Percentiles rank a stretch among this genome's conserved stretches.
phyloP scores from a whole-genome alignment of 2,113 vertebrate genomes.

The Sceloporus tristichus region DNA sequence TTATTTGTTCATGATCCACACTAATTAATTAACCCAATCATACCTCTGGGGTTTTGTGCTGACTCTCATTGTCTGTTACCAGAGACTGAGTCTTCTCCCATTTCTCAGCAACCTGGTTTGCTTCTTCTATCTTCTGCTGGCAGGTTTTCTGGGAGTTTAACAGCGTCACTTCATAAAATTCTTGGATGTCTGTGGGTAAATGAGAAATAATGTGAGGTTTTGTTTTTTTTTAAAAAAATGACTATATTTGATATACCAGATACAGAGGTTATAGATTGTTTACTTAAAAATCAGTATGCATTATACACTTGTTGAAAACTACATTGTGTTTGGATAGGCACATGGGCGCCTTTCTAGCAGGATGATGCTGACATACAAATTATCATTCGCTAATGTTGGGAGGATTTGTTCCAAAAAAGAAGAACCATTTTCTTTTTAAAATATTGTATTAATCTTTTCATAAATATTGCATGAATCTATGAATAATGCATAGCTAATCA shows the following conservation, averaged over 20 bases:
- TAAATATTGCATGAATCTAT: conserved; percentile 38
- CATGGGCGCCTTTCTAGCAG: conserved; percentile 5
- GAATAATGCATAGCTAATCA: conserved; percentile 28
- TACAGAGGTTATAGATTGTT: neutral
- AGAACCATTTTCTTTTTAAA: conserved; percentile 28
- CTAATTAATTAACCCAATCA: conserved; percentile 34
- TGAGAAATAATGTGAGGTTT: conserved; percentile 39
- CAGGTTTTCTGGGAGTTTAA: conserved; percentile 91
- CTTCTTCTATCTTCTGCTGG: conserved; percentile 91
- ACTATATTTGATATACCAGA: conserved; percentile 10
- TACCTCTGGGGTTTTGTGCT: conserved; percentile 78
- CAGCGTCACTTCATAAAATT: conserved; percentile 95
- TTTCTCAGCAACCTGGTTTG: conserved; percentile 88
- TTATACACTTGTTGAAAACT: neutral
- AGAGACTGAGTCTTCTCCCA: conserved; percentile 85
- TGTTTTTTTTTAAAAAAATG: conserved; percentile 14
- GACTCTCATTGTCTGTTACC: conserved; percentile 69
- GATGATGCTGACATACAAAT: neutral
- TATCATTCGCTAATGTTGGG: conserved; percentile 22
- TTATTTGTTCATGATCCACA: neutral
- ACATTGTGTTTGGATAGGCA: accelerated
- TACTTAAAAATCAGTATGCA: neutral
- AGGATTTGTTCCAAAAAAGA: neutral
- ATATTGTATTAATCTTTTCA: conserved; percentile 13
- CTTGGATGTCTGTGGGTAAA: conserved; percentile 91